phyloP scores from a whole-genome alignment of 2,888 invertebrate species.

The Spodoptera littoralis region DNA sequence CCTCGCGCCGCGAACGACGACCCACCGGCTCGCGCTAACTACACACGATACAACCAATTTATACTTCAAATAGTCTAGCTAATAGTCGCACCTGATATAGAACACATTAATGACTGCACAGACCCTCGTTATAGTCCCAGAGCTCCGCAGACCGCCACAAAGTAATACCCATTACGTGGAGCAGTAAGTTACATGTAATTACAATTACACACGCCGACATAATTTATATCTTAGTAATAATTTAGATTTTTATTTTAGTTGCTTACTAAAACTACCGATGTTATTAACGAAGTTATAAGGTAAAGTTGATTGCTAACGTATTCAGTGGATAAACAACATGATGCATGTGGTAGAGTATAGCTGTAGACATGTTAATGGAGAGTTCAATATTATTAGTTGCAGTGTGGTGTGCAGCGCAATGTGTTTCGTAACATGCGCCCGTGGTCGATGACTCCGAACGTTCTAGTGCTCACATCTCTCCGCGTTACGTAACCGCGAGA shows the following conservation, averaged over 20 bases:
- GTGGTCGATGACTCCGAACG: constrained; percentile 89
- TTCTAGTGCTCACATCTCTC: constrained; percentile 85
- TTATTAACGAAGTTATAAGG: constrained; percentile 7
- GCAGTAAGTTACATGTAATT: constrained; percentile 28
- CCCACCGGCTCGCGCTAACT: constrained; percentile 68
- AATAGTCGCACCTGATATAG: constrained; percentile 24
- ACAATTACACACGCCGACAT: constrained; percentile 26
- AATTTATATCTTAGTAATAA: constrained; percentile 18
- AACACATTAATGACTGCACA: constrained; percentile 12
- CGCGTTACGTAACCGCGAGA: constrained; percentile 85
- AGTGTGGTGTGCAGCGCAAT: constrained; percentile 65
- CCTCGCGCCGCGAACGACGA: constrained; percentile 83
- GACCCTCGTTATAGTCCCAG: constrained; percentile 12
- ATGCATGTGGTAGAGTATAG: too few relatives aligned
- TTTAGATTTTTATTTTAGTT: constrained; percentile 19
- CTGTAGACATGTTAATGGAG: constrained; percentile 14
- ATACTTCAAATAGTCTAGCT: constrained; percentile 53
- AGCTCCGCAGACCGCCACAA: constrained; percentile 11
- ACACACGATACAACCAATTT: constrained; percentile 57
- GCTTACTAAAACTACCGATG: constrained; percentile 11
- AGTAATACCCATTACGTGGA: constrained; percentile 16
- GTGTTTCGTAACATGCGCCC: constrained; percentile 82
- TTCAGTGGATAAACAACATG: too few relatives aligned
- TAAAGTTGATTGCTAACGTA: background rate
- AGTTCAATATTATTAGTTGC: constrained; percentile 58